Base-by-base conservation (phyloP, 1,140 invertebrate genomes). In the Drosophila pseudoananassae region DNA sequence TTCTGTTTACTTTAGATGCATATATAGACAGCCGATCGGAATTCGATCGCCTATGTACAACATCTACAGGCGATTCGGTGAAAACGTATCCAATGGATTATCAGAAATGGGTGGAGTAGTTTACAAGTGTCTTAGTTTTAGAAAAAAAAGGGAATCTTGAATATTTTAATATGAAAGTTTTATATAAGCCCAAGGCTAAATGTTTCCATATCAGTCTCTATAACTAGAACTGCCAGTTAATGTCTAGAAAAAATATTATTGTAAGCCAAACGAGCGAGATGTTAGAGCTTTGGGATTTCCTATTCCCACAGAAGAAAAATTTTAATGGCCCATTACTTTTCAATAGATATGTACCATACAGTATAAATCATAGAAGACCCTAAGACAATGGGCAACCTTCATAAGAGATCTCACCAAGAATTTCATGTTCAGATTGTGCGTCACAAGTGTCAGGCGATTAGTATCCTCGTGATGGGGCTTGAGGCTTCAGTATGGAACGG, bases 1-100 rank as follows among this genome's bases (percentile, higher is more conserved):
- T 29, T 60, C 83, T 84, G 81, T 85, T 83, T 84, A 65, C 46
- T 50, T 68, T 51, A 9, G 46, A 9, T 46, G 14, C n/a, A 70
- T 51, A 20, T 52, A 40, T 40, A 40, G 25, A 57, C 17, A 15
- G 40, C 6, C 40, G 54, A 36, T 60, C 7, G 63, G 63, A 63
- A 66, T 66, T 29, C 10, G 56, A 66, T 63, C 25, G 53, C 46
- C 25, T 51, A 64, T 33, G 50, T 31, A 51, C 25, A 56, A 17
- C 45, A 29, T 51, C 31, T 15, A 14, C 17, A 38, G 56, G 36
- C 15, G 27, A 7, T 7, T 7, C 27, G 27, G 27, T 8, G 20
- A 6, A 29, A 10, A 8, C 33, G 33, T 36, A 36, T 36, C 33
- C 33, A 36, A 36, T 36, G 33, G 33, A 36, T 36, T 36, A 12